Conservation (phyloP, 2,113 vertebrate genomes). For the Romanogobio albipinnatus region DNA sequence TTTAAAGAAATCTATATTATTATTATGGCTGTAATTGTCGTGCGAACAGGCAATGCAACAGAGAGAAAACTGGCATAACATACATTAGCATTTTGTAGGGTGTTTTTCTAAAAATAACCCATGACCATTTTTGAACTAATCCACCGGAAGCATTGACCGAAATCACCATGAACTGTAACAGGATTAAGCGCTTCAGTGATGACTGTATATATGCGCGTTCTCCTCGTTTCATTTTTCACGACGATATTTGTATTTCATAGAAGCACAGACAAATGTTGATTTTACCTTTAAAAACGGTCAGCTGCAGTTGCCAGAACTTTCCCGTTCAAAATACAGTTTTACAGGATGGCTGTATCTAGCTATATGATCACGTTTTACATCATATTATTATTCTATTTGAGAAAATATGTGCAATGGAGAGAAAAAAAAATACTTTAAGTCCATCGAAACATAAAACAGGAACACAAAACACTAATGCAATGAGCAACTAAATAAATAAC, state of each 20-base stretch:
- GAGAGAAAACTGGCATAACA: not conserved
- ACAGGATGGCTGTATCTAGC: not conserved
- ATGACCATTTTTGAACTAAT: slow-evolving; percentile 13
- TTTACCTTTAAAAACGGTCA: not conserved
- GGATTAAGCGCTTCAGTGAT: slow-evolving; percentile 17
- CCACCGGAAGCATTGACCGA: slow-evolving; percentile 2
- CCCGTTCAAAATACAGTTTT: not conserved
- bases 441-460: not conserved
- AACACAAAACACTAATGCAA: not conserved
- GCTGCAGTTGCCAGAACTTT: not conserved
- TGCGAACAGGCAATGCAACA: not conserved
- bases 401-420: not conserved
- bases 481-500: not conserved
- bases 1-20: not conserved
- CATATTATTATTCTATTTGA: too few relatives aligned
- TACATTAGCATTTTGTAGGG: not conserved
- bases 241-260: not conserved
- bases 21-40: not conserved
- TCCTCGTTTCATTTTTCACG: not conserved
- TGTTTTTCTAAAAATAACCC: slow-evolving; percentile 28
- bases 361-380: too few relatives aligned
- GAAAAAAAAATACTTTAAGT: not conserved
- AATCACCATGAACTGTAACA: slow-evolving; percentile 5
- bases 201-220: not conserved
- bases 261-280: not conserved